Conservation (phyloP, 2,113 vertebrate genomes). For the Trematocara variabile region DNA sequence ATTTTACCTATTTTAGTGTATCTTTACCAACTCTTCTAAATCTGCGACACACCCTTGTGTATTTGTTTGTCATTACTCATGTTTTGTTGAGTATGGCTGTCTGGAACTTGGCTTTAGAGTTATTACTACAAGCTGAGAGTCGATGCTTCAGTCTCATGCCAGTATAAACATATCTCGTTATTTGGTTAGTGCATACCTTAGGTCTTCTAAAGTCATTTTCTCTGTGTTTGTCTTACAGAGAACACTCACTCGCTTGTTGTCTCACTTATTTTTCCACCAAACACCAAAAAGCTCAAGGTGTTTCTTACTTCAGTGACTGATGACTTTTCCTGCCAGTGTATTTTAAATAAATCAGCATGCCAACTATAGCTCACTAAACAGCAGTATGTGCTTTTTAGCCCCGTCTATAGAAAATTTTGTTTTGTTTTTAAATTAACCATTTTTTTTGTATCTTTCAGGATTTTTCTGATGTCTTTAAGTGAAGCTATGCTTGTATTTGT, state of each 20-base stretch:
- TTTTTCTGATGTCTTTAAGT: background rate
- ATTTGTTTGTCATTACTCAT: background rate
- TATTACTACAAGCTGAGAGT: background rate
- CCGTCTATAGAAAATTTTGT: background rate
- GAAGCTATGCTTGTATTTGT: background rate
- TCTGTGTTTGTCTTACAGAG: background rate
- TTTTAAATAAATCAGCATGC: background rate
- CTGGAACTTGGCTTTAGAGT: background rate
- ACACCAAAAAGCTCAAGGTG: background rate
- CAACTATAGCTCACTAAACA: background rate
- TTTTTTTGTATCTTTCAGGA: background rate
- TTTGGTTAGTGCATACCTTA: background rate
- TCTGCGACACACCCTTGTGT: background rate
- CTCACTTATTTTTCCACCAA: background rate
- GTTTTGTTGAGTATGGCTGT: background rate
- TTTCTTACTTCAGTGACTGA: background rate
- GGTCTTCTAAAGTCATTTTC: background rate
- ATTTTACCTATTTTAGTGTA: background rate
- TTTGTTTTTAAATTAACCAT: background rate
- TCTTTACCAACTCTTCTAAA: background rate
- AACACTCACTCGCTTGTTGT: background rate
- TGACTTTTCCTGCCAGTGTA: background rate
- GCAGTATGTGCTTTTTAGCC: background rate
- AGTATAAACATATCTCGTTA: slow-evolving; percentile 3
- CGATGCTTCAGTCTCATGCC: background rate